phyloP scores from a whole-genome alignment of 2,888 invertebrate species.

The Steinernema carpocapsae region DNA sequence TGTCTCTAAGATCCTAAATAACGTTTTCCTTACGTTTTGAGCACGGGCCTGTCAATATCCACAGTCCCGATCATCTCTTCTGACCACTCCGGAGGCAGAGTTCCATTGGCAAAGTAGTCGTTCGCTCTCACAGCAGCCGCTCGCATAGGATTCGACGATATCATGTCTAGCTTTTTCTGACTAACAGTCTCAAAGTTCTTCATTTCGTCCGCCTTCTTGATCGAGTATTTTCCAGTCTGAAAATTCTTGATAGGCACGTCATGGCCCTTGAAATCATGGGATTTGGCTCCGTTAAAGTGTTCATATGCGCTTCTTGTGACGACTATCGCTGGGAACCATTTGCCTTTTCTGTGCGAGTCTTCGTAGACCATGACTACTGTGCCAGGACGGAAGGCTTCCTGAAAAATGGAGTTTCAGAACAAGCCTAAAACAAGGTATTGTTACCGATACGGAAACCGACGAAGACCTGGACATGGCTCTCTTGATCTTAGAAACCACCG shows the following conservation, averaged over 20 bases:
- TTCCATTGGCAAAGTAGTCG: not conserved
- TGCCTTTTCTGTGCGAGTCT: not conserved
- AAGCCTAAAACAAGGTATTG: not conserved
- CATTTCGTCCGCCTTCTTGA: not conserved
- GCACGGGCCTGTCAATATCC: not conserved
- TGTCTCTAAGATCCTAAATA: no score
- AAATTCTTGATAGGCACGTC: constrained; percentile 33
- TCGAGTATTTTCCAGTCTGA: constrained; percentile 47
- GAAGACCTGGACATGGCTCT: constrained; percentile 4
- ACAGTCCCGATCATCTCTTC: constrained; percentile 10
- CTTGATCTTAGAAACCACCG: not conserved
- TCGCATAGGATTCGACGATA: not conserved
- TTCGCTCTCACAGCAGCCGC: not conserved
- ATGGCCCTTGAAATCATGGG: not conserved
- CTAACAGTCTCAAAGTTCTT: not conserved
- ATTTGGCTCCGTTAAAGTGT: not conserved
- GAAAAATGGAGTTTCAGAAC: not conserved
- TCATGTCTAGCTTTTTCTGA: not conserved
- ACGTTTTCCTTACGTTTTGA: no score
- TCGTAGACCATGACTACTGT: constrained; percentile 11
- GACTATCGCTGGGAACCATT: constrained; percentile 26
- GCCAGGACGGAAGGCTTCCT: constrained; percentile 11
- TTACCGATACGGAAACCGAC: not conserved
- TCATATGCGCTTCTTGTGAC: not conserved
- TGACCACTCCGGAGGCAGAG: not conserved